Base-by-base conservation (phyloP, 2,888 invertebrate genomes). In the Alsophila aescularia region DNA sequence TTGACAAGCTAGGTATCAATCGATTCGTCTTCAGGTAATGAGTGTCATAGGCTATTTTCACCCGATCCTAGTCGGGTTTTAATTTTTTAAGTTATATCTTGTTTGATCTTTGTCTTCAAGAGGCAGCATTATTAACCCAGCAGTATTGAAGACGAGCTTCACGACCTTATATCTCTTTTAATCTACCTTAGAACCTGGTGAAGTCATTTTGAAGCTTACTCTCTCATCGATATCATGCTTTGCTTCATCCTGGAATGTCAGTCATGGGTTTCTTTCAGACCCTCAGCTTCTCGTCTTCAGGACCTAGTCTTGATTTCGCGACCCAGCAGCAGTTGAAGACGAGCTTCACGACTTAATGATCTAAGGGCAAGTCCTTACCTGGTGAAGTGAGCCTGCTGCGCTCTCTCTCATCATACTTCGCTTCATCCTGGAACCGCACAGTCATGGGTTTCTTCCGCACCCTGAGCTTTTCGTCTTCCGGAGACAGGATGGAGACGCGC, bases 231-330 rank as follows among this genome's bases (percentile, higher is more conserved):
- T n/a, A n/a, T n/a, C 83, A 3, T 29, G 32, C 77, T 84, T 86
- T 56, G 68, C 77, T 56, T 90, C 90, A 31, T 90, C 90, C 65
- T 87, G 88, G 77, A 90, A 91, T 72, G 31, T 90, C 90, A 5
- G 87, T 90, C 90, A 90, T 89, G 10, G 81, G 73, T 60, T 90
- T 90, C 83, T 90, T 91, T 77, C 87, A 89, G 36, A 77, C 80
- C 47, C 87, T 72, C 16, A 87, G 75, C 59, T 85, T 85, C 48
- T 90, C 90, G 51, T 91, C 90, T 10, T 91, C 90, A 0, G 88
- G 89, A 0, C 88, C 85, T 55, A 90, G 77, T n/a, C n/a, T n/a
- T n/a, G n/a, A n/a, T n/a, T n/a, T n/a, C n/a, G n/a, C n/a, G n/a
- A n/a, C n/a, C n/a, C n/a, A n/a, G n/a, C n/a, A n/a, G n/a, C n/a